phyloP scores from a whole-genome alignment of 2,113 vertebrate species.

The Thalassarche chlororhynchos region DNA sequence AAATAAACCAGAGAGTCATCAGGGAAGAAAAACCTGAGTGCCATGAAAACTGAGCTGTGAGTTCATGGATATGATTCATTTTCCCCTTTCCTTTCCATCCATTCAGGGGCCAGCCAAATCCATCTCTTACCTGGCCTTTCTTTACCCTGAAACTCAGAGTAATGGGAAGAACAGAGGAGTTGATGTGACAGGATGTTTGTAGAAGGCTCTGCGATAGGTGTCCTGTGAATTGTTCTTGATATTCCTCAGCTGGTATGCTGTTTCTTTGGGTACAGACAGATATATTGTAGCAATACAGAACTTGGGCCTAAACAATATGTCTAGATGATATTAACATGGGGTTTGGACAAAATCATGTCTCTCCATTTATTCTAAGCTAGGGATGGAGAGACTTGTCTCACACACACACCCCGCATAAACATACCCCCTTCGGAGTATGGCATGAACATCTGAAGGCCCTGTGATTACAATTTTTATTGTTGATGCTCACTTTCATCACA shows the following conservation, averaged over 20 bases:
- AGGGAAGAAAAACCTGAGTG: slow-evolving; percentile 24
- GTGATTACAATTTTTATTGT: background rate
- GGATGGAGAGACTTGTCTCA: background rate
- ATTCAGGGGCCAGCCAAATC: background rate
- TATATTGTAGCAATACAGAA: background rate
- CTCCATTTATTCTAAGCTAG: background rate
- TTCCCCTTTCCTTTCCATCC: slow-evolving; percentile 13
- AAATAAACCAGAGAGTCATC: slow-evolving; percentile 56
- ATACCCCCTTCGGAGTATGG: background rate
- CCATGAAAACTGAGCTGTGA: slow-evolving; percentile 26
- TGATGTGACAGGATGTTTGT: background rate
- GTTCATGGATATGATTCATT: slow-evolving; percentile 40
- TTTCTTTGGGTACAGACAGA: background rate
- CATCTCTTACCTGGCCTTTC: background rate
- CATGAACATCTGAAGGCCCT: background rate
- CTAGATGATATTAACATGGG: background rate
- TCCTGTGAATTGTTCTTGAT: background rate
- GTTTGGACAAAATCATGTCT: background rate
- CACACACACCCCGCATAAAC: background rate
- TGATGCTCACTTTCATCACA: background rate
- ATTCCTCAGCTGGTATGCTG: background rate
- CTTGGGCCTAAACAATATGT: background rate
- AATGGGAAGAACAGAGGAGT: background rate
- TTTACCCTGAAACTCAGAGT: background rate
- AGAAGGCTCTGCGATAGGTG: background rate